Evolutionary conservation across 2,113 vertebrate species (phyloP).

Genomic region (Felis chaus): DNA sequence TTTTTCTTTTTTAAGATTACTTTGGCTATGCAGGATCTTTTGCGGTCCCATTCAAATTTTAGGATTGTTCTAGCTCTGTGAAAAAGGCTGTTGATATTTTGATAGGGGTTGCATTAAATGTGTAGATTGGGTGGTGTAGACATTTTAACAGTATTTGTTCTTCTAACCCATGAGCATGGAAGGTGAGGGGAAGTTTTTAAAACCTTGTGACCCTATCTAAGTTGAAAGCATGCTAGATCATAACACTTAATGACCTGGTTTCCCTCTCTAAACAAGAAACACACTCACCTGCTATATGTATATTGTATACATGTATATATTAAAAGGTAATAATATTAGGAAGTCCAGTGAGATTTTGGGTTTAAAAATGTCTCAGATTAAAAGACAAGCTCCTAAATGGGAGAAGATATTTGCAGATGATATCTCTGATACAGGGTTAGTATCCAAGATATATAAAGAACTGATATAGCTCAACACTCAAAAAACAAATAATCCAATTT

Average conservation of each 20-base stretch:
- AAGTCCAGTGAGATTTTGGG: conserved; percentile 10
- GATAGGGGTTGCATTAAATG: not conserved
- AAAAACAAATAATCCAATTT: not conserved
- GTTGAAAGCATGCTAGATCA: not conserved
- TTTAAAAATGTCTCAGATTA: conserved; percentile 50
- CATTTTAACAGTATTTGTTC: not conserved
- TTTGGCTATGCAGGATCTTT: not conserved
- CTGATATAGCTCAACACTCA: not conserved
- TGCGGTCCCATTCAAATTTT: not conserved
- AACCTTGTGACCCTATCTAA: not conserved
- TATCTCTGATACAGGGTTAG: not conserved
- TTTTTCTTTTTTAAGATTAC: not conserved
- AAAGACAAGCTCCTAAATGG: not conserved
- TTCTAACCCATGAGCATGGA: not conserved
- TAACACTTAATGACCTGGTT: not conserved
- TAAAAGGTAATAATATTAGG: conserved; percentile 26
- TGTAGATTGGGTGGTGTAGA: not conserved
- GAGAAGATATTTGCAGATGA: not conserved
- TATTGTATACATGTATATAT: not conserved
- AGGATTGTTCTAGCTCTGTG: not conserved
- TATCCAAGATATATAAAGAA: not conserved
- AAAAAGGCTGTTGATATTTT: not conserved
- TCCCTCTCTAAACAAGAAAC: not conserved
- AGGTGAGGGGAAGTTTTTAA: not conserved
- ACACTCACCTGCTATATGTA: not conserved